These are phyloP conservation scores for Cyprinus carpio DNA, from an alignment of 2,113 vertebrate species.

Conservation along the genomic window DNA sequence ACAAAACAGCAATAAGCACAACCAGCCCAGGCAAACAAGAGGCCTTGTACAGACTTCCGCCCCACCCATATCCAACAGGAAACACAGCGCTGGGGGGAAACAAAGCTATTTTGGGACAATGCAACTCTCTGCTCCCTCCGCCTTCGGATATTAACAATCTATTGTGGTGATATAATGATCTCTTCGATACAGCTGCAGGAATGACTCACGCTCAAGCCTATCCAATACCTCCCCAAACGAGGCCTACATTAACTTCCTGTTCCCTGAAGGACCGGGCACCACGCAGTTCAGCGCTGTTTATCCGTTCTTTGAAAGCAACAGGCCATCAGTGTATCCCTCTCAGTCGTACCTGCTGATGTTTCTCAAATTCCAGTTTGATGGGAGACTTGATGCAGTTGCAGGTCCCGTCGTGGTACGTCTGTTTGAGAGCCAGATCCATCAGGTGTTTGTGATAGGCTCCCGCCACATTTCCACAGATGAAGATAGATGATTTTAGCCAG, in stretches of 20 bases:
- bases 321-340: neutral
- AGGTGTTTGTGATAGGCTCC: slow-evolving; percentile 97
- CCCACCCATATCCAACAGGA: slow-evolving; percentile 18
- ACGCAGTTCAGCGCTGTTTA: neutral
- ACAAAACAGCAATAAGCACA: slow-evolving; percentile 33
- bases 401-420: slow-evolving; percentile 95
- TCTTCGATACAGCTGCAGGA: slow-evolving; percentile 35
- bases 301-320: neutral
- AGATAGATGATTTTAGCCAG: slow-evolving; percentile 95
- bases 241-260: slow-evolving; percentile 9
- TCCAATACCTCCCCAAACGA: neutral
- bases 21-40: slow-evolving; percentile 6
- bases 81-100: slow-evolving; percentile 15
- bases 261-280: slow-evolving; percentile 6
- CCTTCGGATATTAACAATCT: slow-evolving; percentile 14
- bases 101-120: slow-evolving; percentile 45
- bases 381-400: slow-evolving; percentile 98
- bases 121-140: neutral
- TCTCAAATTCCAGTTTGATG: slow-evolving; percentile 97
- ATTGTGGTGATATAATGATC: slow-evolving; percentile 45
- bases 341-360: slow-evolving; percentile 90
- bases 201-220: slow-evolving; percentile 51
- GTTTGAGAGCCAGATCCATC: slow-evolving; percentile 94
- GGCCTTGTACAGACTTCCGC: slow-evolving; percentile 21
- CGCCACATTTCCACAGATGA: slow-evolving; percentile 92